Evolutionary conservation across 1,140 invertebrate genomes (phyloP).

Genomic region (Orchesella cincta): DNA sequence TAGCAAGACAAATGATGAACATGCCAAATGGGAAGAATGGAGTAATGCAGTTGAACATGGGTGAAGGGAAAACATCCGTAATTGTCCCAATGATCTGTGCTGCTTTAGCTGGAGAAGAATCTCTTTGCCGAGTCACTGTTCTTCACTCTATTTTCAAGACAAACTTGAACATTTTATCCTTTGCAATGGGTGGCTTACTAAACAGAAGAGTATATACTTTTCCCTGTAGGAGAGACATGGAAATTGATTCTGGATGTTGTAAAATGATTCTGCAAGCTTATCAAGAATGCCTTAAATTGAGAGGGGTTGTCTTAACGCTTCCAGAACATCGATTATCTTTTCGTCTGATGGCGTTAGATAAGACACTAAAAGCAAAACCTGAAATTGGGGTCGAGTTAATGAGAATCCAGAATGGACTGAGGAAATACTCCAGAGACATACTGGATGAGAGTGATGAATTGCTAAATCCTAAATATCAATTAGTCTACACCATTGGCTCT

Average conservation of each 20-base stretch:
- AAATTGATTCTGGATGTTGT: background rate
- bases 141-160: constrained; percentile 42
- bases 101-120: constrained; percentile 8
- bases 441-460: constrained; percentile 49
- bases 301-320: constrained; percentile 40
- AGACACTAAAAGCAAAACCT: background rate
- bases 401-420: constrained; percentile 1
- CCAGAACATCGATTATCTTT: constrained; percentile 44
- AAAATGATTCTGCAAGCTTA: constrained; percentile 27
- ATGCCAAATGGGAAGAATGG: constrained; percentile 13
- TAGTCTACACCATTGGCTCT: constrained; percentile 45
- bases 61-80: constrained; percentile 41
- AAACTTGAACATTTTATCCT: constrained; percentile 32
- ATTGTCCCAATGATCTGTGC: constrained; percentile 29
- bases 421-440: constrained; percentile 36
- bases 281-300: constrained; percentile 37
- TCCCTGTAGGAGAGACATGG: constrained; percentile 44
- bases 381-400: constrained; percentile 6
- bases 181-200: constrained; percentile 45
- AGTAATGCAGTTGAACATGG: constrained; percentile 45
- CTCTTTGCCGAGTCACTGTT: constrained; percentile 40
- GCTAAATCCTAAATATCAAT: constrained; percentile 46
- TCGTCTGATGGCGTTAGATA: constrained; percentile 41
- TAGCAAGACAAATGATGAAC: constrained; percentile 35
- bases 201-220: constrained; percentile 44